phyloP scores from a whole-genome alignment of 1,140 invertebrate species.

The Venturia canescens region DNA sequence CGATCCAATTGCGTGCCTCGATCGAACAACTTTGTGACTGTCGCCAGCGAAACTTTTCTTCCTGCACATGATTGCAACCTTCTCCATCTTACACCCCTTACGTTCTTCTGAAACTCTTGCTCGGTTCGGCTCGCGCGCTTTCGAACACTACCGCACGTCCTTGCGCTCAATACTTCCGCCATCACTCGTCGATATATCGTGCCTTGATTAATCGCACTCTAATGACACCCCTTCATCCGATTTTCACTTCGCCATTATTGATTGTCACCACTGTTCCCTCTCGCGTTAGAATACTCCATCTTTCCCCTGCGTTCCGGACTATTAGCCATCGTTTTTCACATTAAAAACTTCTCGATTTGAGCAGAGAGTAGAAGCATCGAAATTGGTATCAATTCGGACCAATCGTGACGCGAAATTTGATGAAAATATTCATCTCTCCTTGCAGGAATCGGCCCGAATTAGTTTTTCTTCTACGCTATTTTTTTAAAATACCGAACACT shows the following conservation, averaged over 20 bases:
- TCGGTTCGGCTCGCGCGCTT: not conserved
- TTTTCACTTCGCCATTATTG: constrained; percentile 19
- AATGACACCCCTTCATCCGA: not conserved
- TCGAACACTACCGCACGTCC: not conserved
- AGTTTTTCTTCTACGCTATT: not conserved
- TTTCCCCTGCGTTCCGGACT: not conserved
- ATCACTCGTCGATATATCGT: constrained; percentile 3
- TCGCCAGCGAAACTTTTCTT: not conserved
- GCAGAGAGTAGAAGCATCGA: too few relatives aligned
- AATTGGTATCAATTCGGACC: too few relatives aligned
- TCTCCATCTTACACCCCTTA: not conserved
- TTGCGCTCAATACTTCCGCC: not conserved
- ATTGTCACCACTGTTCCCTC: not conserved
- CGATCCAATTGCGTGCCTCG: not conserved
- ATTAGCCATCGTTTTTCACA: not conserved
- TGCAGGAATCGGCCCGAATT: too few relatives aligned
- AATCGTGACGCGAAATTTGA: not conserved
- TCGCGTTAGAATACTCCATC: not conserved
- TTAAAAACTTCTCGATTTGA: too few relatives aligned
- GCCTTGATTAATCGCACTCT: constrained; percentile 23
- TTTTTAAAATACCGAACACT: constrained; percentile 11
- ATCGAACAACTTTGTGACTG: not conserved
- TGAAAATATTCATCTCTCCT: too few relatives aligned
- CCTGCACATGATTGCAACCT: not conserved
- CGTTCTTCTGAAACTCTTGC: not conserved